Base-by-base conservation (phyloP, 2,113 vertebrate genomes). In the Aix galericulata region DNA sequence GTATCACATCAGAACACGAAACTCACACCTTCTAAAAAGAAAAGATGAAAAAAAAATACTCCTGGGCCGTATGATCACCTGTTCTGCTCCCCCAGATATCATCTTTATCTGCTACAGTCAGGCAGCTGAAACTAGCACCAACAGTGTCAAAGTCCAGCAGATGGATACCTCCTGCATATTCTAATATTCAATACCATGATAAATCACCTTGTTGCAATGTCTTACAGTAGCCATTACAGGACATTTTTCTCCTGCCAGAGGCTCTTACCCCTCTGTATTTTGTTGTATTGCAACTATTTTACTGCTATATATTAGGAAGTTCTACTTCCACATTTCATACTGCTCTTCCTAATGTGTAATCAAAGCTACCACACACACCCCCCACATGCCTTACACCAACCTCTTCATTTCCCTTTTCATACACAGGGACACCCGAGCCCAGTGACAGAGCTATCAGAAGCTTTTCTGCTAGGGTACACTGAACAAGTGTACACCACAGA, bases 261-360 rank as follows among this genome's bases (percentile, higher is more conserved):
- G 31, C 86, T 73, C 53, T 59, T 23, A 80, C 50, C 71, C 76
- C 58, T 27, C 36, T 34, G 56, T 85, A 92, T 93, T 91, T 62
- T 83, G 55, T 93, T 91, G 76, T 60, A 92, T 1, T 75, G 38
- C 32, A 68, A 44, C 74, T 89, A 82, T 88, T 94, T 89, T 72
- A 86, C 56, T 1, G 5, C 63, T 60, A 44, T 32, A 11, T 44
- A 74, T 12, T 73, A 91, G 92, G 82, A 95, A 94, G 82, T 42
- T 63, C 32, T 46, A 94, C 38, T 92, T 93, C 91, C 79, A 64
- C 60, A 44, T 42, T 59, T 83, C 66, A 62, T 20, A 56, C 52
- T 59, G 34, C 3, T 86, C 72, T 67, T 83, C 31, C 64, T 50
- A 72, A 46, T 0, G 1, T 64, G 90, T 72, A 83, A 95, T n/a